Evolutionary conservation across 2,888 invertebrate species (phyloP).

Genomic region (Disparrhopalites patrizii): DNA sequence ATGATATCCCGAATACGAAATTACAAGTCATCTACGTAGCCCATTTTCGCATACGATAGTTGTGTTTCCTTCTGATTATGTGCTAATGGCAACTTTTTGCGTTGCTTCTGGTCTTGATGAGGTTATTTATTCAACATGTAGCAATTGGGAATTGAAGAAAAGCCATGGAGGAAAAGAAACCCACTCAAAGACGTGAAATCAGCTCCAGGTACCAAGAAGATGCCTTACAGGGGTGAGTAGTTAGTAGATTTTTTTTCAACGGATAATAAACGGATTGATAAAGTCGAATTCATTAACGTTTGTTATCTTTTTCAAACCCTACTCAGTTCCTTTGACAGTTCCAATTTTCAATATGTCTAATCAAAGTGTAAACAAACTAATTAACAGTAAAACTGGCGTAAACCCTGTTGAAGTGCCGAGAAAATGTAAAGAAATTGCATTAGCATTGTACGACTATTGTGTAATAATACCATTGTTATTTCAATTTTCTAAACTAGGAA

Average conservation of each 20-base stretch:
- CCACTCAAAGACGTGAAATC: conserved; percentile 53
- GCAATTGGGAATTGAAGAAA: conserved; percentile 63
- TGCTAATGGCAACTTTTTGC: too few relatives aligned
- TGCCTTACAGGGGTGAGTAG: conserved; percentile 47
- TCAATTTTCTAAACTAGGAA: conserved; percentile 56
- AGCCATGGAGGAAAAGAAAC: conserved; percentile 68
- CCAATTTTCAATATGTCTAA: too few relatives aligned
- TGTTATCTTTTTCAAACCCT: not conserved
- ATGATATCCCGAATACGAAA: too few relatives aligned
- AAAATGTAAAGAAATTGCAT: conserved; percentile 22
- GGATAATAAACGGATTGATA: too few relatives aligned
- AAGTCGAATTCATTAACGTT: not conserved
- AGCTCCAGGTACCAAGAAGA: conserved; percentile 41
- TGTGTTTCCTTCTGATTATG: too few relatives aligned
- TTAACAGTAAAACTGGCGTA: not conserved
- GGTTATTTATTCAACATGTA: too few relatives aligned
- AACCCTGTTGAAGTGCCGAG: not conserved
- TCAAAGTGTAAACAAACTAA: too few relatives aligned
- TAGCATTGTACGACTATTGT: conserved; percentile 31
- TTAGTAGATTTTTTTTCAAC: too few relatives aligned
- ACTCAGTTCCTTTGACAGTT: too few relatives aligned
- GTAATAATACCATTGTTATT: conserved; percentile 30
- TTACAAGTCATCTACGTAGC: too few relatives aligned
- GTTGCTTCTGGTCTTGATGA: too few relatives aligned
- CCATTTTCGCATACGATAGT: too few relatives aligned